These are phyloP conservation scores for Habroteleia sp. DNA, from an alignment of 2,888 invertebrate genomes.

Conservation along the genomic window DNA sequence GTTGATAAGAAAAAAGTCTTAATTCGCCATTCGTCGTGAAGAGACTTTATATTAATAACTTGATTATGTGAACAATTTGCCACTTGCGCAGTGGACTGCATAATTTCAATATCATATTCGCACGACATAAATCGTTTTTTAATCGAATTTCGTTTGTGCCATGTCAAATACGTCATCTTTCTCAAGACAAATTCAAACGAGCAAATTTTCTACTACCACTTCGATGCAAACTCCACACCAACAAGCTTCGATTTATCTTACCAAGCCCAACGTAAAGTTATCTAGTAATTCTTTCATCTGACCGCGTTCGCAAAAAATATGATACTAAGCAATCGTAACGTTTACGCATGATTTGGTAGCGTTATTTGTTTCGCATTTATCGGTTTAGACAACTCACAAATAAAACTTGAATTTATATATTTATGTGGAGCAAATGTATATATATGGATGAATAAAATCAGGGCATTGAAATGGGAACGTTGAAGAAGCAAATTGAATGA, in stretches of 20 bases:
- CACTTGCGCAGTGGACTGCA: not conserved
- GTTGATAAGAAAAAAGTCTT: not conserved
- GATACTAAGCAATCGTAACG: slow-evolving; percentile 2
- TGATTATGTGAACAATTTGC: not conserved
- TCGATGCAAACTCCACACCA: slow-evolving; percentile 14
- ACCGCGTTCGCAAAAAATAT: slow-evolving; percentile 18
- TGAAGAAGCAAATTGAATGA: no score
- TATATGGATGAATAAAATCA: no score
- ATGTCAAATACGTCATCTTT: slow-evolving; percentile 12
- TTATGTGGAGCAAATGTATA: no score
- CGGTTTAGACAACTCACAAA: not conserved
- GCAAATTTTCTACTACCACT: slow-evolving; percentile 21
- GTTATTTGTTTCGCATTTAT: slow-evolving; percentile 11
- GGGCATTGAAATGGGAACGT: no score
- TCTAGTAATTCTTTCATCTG: slow-evolving; percentile 17
- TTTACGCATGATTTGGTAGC: slow-evolving; percentile 26
- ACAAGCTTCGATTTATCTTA: slow-evolving; percentile 1
- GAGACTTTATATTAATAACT: not conserved
- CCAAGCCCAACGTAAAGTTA: not conserved
- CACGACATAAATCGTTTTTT: slow-evolving; percentile 6
- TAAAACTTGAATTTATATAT: no score
- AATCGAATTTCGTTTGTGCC: slow-evolving; percentile 19
- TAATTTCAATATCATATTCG: slow-evolving; percentile 19
- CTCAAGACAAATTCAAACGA: slow-evolving; percentile 26
- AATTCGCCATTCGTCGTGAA: not conserved